Evolutionary conservation across 2,113 vertebrate species (phyloP), one percentile per base, ranked within the genome.

Genomic region (Herpetotheres cachinnans): DNA sequence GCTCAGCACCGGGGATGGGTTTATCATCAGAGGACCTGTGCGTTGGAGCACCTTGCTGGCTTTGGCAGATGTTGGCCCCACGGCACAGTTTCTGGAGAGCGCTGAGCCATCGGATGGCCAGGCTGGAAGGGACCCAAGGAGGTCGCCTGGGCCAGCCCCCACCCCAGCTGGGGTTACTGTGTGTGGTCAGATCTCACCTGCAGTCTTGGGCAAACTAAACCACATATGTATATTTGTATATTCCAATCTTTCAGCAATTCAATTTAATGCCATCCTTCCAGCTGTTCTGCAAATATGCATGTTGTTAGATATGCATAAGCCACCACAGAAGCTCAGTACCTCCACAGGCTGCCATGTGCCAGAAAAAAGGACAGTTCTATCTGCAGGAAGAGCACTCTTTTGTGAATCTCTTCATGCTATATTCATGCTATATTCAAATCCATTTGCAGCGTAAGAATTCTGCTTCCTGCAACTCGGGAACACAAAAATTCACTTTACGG

Each of bases 91-190:
- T 42, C 69, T 24, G 38, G 50, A 26, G 44, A 21, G 36, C 3
- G 4, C 70, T 30, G 69, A 50, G 69, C 29, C 29, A 18, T 15
- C 3, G 27, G 49, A 30, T 3, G 17, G 44, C 44, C 38, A 11
- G 74, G 38, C 34, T 27, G 74, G 74, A 32, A 67, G 62, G 62
- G 54, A 30, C 30, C 22, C 3, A 20, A 44, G 84, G 29, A 34
- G n/a, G 36, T 42, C 6, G 3, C 52, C 84, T 30, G 62, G 62
- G 72, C 52, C 62, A 30, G 61, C 17, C 20, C 12, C 65, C 1
- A 1, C 22, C 63, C 1, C 1, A 42, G 50, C 17, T 3, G 3
- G 70, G 44, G 86, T 69, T 56, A 1, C 7, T 1, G 9, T 29
- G 19, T 29, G 59, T 58, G 50, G 50, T 24, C 16, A 7, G 74